Evolutionary conservation across 2,797 vertebrate species (phyloP), one percentile per base, ranked within the genome.

Genomic region (Melanotaenia pygmaea): DNA sequence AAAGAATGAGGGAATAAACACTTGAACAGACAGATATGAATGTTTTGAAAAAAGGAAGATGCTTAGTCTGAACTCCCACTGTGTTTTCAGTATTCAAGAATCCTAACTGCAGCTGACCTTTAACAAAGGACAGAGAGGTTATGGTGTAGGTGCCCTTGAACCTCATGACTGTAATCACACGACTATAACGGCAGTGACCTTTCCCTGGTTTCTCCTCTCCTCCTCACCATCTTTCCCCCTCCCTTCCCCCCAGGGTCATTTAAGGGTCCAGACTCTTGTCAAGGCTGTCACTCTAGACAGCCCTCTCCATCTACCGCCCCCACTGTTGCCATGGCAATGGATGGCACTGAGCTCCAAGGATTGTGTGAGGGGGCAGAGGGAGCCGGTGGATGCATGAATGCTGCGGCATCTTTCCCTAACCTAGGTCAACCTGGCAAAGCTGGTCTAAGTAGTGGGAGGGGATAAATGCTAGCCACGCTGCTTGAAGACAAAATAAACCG

Each of bases 201-300:
- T 92, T 91, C 82, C 56, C 72, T 32, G 70, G 72, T 82, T 85
- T 61, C 63, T 83, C 74, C 75, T 67, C 64, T 64, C 88, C 80
- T 77, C 77, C 60, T 63, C 74, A n/a, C 87, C 64, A 67, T 67
- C 79, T 78, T 71, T 72, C 34, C 24, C 75, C 85, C 82, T 77
- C 80, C 81, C 77, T 37, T 28, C 37, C 76, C 82, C 79, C 82
- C 82, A 82, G 90, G 92, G 92, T 92, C 91, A 91, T 91, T 84
- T 86, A 80, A 92, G 92, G 93, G 92, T 92, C 91, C 89, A 92
- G 92, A 90, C 90, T 93, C 92, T 91, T 93, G 92, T 93, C 92
- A 93, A 90, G 89, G 87, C 90, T 92, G 91, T 94, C 93, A 94
- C 93, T 93, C 90, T 75, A 90, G 90, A 93, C 92, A 86, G 89